Base-by-base conservation (phyloP, 2,797 vertebrate genomes). In the Choloepus didactylus region DNA sequence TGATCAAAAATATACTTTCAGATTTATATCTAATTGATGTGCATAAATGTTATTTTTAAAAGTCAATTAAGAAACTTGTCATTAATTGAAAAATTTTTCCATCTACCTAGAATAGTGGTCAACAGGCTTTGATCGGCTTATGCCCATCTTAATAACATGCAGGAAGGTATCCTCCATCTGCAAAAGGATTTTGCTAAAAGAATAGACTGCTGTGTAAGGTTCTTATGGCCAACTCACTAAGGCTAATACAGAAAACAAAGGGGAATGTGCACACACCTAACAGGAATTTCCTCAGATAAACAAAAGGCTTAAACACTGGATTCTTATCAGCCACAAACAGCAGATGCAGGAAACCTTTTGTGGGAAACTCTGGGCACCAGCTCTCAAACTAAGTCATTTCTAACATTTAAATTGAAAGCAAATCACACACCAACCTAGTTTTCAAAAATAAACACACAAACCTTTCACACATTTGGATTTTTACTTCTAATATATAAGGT, bases 241-340 rank as follows among this genome's bases (percentile, higher is more conserved):
- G 96, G 97, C 94, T 95, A 96, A 89, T 94, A 88, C 96, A 93
- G 96, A 97, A 97, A 98, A 99, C 98, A 99, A 99, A 98, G 97
- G 97, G 97, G 96, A 98, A 98, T 97, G 96, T 97, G 98, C 98
- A 98, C 98, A 98, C 98, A 98, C 98, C 98, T 99, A 98, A 98
- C 98, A 98, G 98, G 98, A 98, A 98, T 97, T 98, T 98, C 99
- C 98, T 98, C 98, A 97, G 97, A 98, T 98, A 98, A 98, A 99
- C 98, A 99, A 98, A 98, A 97, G 98, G 87, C 97, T 96, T 94
- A 97, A 97, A 98, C 96, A 95, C 96, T 95, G 97, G 88, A 96
- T 97, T 98, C 98, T 99, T 99, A 99, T 99, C 99, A 98, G 98
- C 94, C 92, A 91, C 76, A 96, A 98, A 98, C 98, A 99, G 98